Percentiles rank a stretch among this genome's conserved stretches.
These are phyloP conservation scores for Eupelmus urozonus DNA, from an alignment of 2,888 invertebrate species.

Conservation along the genomic window DNA sequence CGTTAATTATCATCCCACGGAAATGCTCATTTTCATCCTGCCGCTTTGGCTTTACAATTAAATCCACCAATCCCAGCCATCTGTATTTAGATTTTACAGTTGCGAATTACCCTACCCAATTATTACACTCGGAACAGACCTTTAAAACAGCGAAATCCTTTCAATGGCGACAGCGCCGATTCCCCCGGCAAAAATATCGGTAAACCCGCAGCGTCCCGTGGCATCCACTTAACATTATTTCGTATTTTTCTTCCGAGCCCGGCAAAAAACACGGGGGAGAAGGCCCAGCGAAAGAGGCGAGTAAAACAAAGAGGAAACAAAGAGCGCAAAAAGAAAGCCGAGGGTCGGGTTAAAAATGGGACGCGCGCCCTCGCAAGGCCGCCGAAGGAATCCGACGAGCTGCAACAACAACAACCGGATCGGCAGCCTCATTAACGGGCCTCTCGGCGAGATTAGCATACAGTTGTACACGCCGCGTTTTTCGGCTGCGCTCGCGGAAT, in stretches of 20 bases:
- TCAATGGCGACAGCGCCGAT: not conserved
- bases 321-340: not conserved
- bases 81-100: too few species aligned
- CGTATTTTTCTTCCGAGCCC: constrained; percentile 5
- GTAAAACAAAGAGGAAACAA: constrained; percentile 14
- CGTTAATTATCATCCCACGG: too few species aligned
- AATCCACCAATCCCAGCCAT: not conserved
- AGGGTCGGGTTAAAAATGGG: constrained; percentile 3
- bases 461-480: constrained; percentile 12
- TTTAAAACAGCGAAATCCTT: constrained; percentile 8
- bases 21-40: too few species aligned
- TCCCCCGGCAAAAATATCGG: not conserved
- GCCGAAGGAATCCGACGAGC: constrained; percentile 39
- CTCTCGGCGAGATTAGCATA: constrained; percentile 18
- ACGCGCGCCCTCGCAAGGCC: constrained; percentile 55
- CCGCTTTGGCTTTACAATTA: too few species aligned
- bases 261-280: not conserved
- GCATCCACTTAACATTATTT: constrained; percentile 40
- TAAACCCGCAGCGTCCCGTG: constrained; percentile 10
- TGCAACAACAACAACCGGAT: constrained; percentile 47
- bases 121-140: not conserved
- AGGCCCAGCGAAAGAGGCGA: not conserved
- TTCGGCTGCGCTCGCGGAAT: constrained; percentile 16
- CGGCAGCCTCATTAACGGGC: constrained; percentile 57
- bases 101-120: not conserved